Evolutionary conservation across 2,797 vertebrate species (phyloP), one percentile per base, ranked within the genome.

Genomic region (Intellagama lesueurii): DNA sequence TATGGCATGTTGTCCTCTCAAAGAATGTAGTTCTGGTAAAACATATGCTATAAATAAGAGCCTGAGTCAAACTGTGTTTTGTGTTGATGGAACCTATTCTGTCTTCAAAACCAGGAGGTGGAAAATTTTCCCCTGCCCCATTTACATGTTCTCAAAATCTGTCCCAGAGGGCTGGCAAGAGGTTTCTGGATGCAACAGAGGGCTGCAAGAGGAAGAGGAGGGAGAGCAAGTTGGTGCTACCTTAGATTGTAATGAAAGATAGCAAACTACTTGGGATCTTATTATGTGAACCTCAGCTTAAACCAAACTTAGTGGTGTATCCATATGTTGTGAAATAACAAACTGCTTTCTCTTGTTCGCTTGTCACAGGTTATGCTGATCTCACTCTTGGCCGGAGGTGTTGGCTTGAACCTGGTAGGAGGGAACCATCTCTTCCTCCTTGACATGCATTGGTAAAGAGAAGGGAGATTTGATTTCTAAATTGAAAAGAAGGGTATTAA

Each of bases 381-480:
- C 86, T 99, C 99, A 0, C 97, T 99, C 60, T 97, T 99, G 95
- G 99, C 99, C 91, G 99, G 99, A 94, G 99, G 99, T 0, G 96
- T 99, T 64, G 99, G 99, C 28, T 96, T 99, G 86, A 99, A 99
- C 94, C 97, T 99, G 83, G 97, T 97, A 44, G 99, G 99, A 92
- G 99, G 99, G 86, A 99, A 99, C 94, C 98, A 99, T 91, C 98
- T 99, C 69, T 99, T 99, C 94, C 98, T 99, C 68, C 97, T 99
- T 35, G 99, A 99, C 95, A 99, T 99, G 98, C 99, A 99, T 96
- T 99, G 99, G 99, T 99, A 97, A 98, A 94, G 40, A 93, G 91
- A 80, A 35, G 28, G 2, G 64, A 70, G 26, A 72, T 92, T 68
- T 5, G 1, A 44, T 28, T 76, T 0, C 0, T 19, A 35, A 40